These are phyloP conservation scores for Microctonus hyperodae DNA, from an alignment of 2,888 invertebrate genomes.

Conservation along the genomic window DNA sequence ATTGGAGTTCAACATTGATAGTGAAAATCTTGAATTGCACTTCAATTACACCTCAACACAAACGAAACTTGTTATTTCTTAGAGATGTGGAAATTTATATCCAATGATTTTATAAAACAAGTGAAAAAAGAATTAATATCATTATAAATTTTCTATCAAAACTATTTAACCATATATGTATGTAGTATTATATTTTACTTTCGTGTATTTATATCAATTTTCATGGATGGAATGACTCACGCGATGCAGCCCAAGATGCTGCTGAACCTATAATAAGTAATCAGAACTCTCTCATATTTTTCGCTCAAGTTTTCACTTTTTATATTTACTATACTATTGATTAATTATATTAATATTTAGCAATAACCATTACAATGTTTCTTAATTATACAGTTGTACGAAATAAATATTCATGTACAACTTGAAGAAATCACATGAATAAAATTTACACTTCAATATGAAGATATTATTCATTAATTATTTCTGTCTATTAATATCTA, in stretches of 20 bases:
- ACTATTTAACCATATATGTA: not conserved
- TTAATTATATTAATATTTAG: not conserved
- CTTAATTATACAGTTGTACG: no score
- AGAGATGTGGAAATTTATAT: not conserved
- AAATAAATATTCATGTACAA: no score
- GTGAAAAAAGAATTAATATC: not conserved
- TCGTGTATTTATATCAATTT: constrained; percentile 19
- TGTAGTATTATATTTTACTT: not conserved
- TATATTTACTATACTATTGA: constrained; percentile 33
- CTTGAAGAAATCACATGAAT: no score
- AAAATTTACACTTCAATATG: no score
- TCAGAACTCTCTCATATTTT: constrained; percentile 35
- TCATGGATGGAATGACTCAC: constrained; percentile 12
- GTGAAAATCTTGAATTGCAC: not conserved
- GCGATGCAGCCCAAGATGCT: constrained; percentile 3
- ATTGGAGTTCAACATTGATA: not conserved
- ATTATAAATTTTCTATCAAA: not conserved
- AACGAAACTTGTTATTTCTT: not conserved
- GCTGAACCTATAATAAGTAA: not conserved
- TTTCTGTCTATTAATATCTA: no score
- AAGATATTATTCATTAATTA: no score
- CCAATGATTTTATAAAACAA: not conserved
- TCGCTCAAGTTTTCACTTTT: constrained; percentile 40
- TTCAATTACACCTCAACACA: not conserved
- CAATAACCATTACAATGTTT: not conserved